Base-by-base conservation (phyloP, 2,888 invertebrate genomes). In the Phasia obesa region DNA sequence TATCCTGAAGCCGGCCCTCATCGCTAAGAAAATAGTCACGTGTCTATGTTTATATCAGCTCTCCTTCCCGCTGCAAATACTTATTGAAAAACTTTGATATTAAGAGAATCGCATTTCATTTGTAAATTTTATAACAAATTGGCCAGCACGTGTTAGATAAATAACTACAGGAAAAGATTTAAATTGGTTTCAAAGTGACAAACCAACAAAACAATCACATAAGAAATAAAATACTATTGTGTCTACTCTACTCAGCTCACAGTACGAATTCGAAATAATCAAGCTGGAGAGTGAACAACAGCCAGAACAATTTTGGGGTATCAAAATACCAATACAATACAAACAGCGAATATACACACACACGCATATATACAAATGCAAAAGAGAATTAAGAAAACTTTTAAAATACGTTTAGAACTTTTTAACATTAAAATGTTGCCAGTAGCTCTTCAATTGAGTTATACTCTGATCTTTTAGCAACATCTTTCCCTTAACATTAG, bases 401-500 rank as follows among this genome's bases (percentile, higher is more conserved):
- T 15, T 0, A 15, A 31, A 57, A 57, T 13, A 51, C 42, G 13
- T 69, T 27, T 23, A 59, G 60, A 67, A 53, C 51, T n/a, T 62
- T 69, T 53, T 23, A 51, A 53, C 53, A 62, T 25, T 17, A 70
- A 70, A 53, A 62, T 70, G 69, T 77, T 77, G 62, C 47, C 31
- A 35, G 69, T 35, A 27, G 44, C 44, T 60, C 44, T 35, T 65
- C 21, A 15, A 23, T 35, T 53, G 9, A 73, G 51, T 27, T 49
- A 9, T 25, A 17, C 17, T 35, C 49, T 25, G 70, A 75, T 79
- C 60, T 53, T 74, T 67, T 55, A 67, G 75, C 79, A 79, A 79
- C 75, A 83, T 79, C 75, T 79, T 83, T 47, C 23, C 23, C 42
- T 62, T 23, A 65, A 57, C 47, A 11, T 19, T 25, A 57, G 21